Base-by-base conservation (phyloP, 2,797 vertebrate species). In the Neomorphus geoffroyi region DNA sequence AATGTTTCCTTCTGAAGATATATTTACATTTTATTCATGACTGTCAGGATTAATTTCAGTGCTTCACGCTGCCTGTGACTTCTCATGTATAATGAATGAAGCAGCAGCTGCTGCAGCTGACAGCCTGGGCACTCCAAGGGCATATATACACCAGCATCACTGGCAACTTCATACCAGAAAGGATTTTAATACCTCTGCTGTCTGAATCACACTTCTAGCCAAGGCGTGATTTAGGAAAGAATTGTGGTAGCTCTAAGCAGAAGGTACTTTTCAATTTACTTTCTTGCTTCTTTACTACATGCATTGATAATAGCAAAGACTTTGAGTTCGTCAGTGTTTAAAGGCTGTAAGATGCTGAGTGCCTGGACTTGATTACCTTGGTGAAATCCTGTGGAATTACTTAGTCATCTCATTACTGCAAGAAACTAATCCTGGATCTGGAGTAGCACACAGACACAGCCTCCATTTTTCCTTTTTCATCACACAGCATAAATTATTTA, bases 21-120 rank as follows among this genome's bases (percentile, higher is more conserved):
- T 83, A 93, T 97, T 97, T 97, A 86, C 96, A 96, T 97, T 97
- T 97, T 97, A 96, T 97, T 97, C 96, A 97, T 96, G 96, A 94
- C 88, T 95, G 94, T 97, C 96, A 97, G 93, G 91, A 97, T 96
- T 97, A 93, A 96, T 97, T 96, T 95, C 96, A 95, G 88, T 0
- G 26, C 92, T 97, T 94, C 90, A 58, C 0, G 18, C 89, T 96
- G 96, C 91, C 93, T 93, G 84, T 93, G 87, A 88, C 79, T 95
- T 62, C 91, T 97, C 95, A 96, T 97, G 96, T 95, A 97, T 96
- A 97, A 97, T 97, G 95, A 96, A 97, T 97, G 96, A 97, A 96
- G 93, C 77, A 88, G 93, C 97, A 97, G 97, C 96, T 96, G 96
- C 95, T 92, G 85, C 93, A 96, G 92, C 95, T 97, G 94, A 94